Evolutionary conservation across 2,113 vertebrate genomes (phyloP).

Genomic region (Centropus bengalensis): DNA sequence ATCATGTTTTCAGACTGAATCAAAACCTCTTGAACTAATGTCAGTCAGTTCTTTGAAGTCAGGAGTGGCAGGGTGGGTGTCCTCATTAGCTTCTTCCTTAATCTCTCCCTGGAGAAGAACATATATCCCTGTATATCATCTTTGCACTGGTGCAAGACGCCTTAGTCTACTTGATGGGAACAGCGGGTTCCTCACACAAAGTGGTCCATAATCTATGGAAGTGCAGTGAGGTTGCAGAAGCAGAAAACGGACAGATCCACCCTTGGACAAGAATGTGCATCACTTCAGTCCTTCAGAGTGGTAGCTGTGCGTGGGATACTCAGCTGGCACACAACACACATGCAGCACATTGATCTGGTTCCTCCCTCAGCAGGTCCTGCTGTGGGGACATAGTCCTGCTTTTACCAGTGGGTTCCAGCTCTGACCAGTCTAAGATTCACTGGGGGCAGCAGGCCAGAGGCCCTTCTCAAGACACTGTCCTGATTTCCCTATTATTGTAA

Average conservation of each 20-base stretch:
- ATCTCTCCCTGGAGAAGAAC: not conserved
- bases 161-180: not conserved
- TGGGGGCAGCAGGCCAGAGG: not conserved
- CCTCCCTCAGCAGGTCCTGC: not conserved
- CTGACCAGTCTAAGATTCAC: not conserved
- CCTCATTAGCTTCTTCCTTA: not conserved
- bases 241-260: not conserved
- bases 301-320: not conserved
- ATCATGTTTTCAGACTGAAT: not conserved
- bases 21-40: not conserved
- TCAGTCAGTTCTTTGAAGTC: not conserved
- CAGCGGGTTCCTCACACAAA: not conserved
- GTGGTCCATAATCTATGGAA: accelerated
- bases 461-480: not conserved
- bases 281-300: accelerated
- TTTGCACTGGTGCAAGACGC: not conserved
- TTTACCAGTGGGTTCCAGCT: not conserved
- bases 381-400: not conserved
- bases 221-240: accelerated
- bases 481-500: not conserved
- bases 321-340: not conserved
- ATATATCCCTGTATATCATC: not conserved
- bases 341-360: not conserved
- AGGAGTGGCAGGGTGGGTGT: not conserved
- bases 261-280: no score